A percentile compares a stretch with the other conserved stretches of the same genome.
These are phyloP conservation scores for Philotrypesis tridentata DNA, from an alignment of 1,140 invertebrate species.

Conservation along the genomic window DNA sequence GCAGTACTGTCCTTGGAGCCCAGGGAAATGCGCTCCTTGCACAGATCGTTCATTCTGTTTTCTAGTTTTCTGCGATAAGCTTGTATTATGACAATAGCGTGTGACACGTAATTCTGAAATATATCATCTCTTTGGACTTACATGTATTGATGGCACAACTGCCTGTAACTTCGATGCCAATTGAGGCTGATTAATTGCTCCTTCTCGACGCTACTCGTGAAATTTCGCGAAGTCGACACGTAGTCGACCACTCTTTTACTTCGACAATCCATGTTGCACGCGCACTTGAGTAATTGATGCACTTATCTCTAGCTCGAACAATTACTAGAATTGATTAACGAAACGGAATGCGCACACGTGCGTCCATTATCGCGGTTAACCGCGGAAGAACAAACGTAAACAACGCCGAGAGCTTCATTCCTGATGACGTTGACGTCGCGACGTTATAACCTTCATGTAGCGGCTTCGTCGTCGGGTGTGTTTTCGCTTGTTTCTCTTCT, in stretches of 20 bases:
- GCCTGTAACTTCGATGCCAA: constrained; percentile 57
- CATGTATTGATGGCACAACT: constrained; percentile 59
- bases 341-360: neutral
- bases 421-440: neutral
- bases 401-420: no score
- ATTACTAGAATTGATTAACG: no score
- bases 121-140: constrained; percentile 43
- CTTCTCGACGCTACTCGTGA: constrained; percentile 52
- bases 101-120: no score
- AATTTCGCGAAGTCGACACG: constrained; percentile 51
- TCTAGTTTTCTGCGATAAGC: constrained; percentile 51
- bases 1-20: neutral
- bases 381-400: neutral
- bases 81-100: no score
- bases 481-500: neutral
- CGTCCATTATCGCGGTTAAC: neutral
- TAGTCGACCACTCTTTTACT: constrained; percentile 54
- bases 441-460: neutral
- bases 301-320: no score
- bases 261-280: constrained; percentile 54
- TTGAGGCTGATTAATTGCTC: constrained; percentile 49
- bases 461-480: neutral
- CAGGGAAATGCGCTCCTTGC: constrained; percentile 36
- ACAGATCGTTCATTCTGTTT: constrained; percentile 50
- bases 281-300: no score